These are phyloP conservation scores for Scaptomyza parva DNA, from an alignment of 2,888 invertebrate genomes.

Conservation along the genomic window DNA sequence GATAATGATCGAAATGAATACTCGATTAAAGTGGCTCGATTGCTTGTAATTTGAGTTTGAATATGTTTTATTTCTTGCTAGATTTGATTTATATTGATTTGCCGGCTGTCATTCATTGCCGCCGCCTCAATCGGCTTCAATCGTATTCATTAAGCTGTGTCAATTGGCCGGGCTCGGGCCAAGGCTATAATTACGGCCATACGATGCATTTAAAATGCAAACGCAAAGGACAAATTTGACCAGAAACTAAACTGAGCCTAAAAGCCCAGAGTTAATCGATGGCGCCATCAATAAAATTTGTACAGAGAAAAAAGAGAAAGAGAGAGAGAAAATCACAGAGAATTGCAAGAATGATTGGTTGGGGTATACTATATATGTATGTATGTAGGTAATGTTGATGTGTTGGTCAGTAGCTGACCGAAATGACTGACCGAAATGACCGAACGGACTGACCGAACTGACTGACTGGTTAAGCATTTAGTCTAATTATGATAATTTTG, in stretches of 20 bases:
- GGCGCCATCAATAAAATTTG: slow-evolving; percentile 31
- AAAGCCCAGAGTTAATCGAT: slow-evolving; percentile 26
- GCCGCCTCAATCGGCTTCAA: no score
- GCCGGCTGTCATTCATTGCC: neutral
- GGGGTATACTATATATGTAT: no score
- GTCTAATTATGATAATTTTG: slow-evolving; percentile 81
- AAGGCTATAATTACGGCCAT: neutral
- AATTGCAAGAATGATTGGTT: slow-evolving; percentile 3
- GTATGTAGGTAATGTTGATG: slow-evolving; percentile 14
- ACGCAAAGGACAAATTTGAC: slow-evolving; percentile 19
- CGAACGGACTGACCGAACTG: slow-evolving; percentile 34
- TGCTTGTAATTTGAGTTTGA: neutral
- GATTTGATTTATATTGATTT: neutral
- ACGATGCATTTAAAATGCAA: slow-evolving; percentile 1
- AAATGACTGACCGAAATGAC: slow-evolving; percentile 29
- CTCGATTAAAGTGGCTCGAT: neutral
- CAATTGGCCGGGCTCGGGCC: neutral
- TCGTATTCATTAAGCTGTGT: neutral
- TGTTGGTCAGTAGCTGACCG: slow-evolving; percentile 23
- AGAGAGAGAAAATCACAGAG: neutral
- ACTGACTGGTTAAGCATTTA: slow-evolving; percentile 61
- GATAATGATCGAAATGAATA: neutral
- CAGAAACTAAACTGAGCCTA: neutral
- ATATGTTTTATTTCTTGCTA: neutral
- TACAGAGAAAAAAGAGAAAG: slow-evolving; percentile 3